Evolutionary conservation across 2,113 vertebrate species (phyloP).

Genomic region (Pelusios castaneus): DNA sequence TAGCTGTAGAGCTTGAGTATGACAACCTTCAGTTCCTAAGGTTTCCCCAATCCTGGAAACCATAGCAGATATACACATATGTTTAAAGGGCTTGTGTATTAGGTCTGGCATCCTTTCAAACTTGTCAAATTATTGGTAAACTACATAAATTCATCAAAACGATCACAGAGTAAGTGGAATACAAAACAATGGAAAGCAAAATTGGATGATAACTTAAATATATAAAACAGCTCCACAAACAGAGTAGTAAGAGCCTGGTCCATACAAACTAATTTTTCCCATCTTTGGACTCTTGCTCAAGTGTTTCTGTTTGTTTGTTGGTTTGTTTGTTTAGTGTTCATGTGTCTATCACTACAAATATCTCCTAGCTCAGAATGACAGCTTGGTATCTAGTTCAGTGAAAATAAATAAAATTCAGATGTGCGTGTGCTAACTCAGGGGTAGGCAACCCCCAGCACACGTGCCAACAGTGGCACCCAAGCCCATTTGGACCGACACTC

Average conservation of each 20-base stretch:
- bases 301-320: conserved; percentile 24
- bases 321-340: not conserved
- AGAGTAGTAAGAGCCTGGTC: not conserved
- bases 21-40: not conserved
- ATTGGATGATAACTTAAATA: not conserved
- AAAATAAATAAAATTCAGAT: conserved; percentile 40
- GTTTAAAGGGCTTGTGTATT: not conserved
- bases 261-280: not conserved
- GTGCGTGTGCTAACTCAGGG: conserved; percentile 14
- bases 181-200: not conserved
- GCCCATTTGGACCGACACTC: no score
- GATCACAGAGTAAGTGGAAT: no score
- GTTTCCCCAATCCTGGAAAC: not conserved
- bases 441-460: no score
- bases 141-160: not conserved
- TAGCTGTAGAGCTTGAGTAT: not conserved
- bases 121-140: not conserved
- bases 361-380: conserved; percentile 24
- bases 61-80: not conserved
- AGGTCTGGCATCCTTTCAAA: not conserved
- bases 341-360: not conserved
- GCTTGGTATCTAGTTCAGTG: not conserved
- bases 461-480: no score
- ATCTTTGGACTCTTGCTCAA: conserved; percentile 12
- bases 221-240: not conserved